Conservation (phyloP, 2,113 vertebrate species). For the Machaerirhynchus nigripectus region DNA sequence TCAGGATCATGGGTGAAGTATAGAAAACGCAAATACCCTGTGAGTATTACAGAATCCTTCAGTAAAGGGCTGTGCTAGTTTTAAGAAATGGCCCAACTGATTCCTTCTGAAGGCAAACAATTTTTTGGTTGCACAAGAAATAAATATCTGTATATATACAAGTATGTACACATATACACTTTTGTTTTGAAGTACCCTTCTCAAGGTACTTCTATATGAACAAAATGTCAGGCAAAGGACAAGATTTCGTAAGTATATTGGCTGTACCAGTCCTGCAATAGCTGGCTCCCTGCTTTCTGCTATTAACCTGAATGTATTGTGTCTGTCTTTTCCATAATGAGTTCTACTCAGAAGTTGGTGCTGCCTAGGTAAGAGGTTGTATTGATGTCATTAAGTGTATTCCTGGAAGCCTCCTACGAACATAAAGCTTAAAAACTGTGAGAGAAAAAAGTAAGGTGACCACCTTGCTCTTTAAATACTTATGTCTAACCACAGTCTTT, state of each 20-base stretch:
- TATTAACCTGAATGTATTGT: not conserved
- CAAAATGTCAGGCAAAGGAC: not conserved
- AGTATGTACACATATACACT: not conserved
- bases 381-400: not conserved
- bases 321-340: not conserved
- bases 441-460: not conserved
- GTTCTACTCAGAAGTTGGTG: not conserved
- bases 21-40: not conserved
- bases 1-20: not conserved
- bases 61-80: not conserved
- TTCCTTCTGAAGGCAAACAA: not conserved
- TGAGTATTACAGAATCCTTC: not conserved
- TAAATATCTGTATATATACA: not conserved
- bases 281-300: not conserved
- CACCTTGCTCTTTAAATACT: not conserved
- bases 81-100: not conserved
- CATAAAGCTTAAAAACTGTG: not conserved
- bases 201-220: not conserved
- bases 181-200: not conserved
- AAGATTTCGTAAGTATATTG: not conserved
- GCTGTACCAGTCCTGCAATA: not conserved
- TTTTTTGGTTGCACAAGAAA: not conserved
- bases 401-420: not conserved
- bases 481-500: not conserved
- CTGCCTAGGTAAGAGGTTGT: not conserved